Evolutionary conservation across 2,888 invertebrate genomes (phyloP), one percentile per base, ranked within the genome.

Genomic region (Chrysodeixis includens): DNA sequence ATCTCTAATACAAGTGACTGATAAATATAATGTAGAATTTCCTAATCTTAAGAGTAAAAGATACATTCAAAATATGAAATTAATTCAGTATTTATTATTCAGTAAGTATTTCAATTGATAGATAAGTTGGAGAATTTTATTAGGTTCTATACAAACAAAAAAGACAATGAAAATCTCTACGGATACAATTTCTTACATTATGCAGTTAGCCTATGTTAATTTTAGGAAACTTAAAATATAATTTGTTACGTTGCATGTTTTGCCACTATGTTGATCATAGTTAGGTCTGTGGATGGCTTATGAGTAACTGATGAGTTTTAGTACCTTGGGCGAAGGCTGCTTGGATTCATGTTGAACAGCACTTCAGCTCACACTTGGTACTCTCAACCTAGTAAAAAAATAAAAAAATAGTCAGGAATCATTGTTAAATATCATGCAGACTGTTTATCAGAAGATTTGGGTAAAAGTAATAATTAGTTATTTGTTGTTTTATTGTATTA

Each of bases 261-360:
- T 92, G 90, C 88, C 91, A 91, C 93, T 93, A 94, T 93, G 93
- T 88, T 82, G 84, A 83, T 90, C 91, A 93, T 93, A 93, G 92
- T 88, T 90, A 91, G 89, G 92, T 93, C 93, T 90, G 87, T 84
- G 84, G 87, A 88, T 87, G 87, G 87, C 89, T 87, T 86, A 86
- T 83, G 81, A 85, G 82, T 87, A 84, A 86, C 87, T 87, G 88
- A 84, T 81, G 88, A 85, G 88, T 84, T 83, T 83, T 91, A 93
- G 93, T 94, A 94, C 94, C 94, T 94, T 88, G 83, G 91, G 92
- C 78, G 83, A 90, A 89, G 88, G 89, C 92, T 93, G 93, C 88
- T 79, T 73, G 70, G 81, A 77, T 79, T 78, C 83, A 81, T 84
- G 84, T 78, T 76, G 83, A 81, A 82, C 92, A 91, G 91, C 91